These are phyloP conservation scores for Micromesistius poutassou DNA, from an alignment of 2,797 vertebrate genomes.

Conservation along the genomic window DNA sequence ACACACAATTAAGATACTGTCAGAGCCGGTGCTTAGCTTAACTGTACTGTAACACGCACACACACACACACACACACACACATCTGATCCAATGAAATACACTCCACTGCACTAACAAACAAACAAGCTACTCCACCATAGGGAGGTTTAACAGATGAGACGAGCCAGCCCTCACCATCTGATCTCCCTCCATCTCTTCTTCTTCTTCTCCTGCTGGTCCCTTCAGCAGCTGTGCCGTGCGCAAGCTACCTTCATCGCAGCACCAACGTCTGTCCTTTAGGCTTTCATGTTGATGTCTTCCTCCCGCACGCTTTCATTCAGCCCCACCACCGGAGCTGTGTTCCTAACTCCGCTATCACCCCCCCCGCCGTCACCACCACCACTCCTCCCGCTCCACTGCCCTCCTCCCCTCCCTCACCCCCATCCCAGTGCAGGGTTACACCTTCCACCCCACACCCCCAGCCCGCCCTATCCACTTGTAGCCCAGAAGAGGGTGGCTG, in stretches of 20 bases:
- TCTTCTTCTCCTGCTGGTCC: background rate
- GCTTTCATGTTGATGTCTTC: background rate
- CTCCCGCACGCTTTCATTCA: slow-evolving; percentile 5
- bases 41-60: background rate
- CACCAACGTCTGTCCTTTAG: background rate
- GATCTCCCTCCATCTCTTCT: background rate
- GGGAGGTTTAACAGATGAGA: background rate
- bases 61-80: background rate
- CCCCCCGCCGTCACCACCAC: slow-evolving; percentile 39
- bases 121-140: background rate
- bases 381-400: slow-evolving; percentile 23
- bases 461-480: slow-evolving; percentile 17
- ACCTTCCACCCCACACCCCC: slow-evolving; percentile 45
- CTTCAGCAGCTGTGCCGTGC: background rate
- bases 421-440: slow-evolving; percentile 66
- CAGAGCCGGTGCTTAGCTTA: background rate
- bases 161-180: background rate
- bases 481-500: background rate
- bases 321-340: slow-evolving; percentile 39
- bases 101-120: background rate
- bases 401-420: slow-evolving; percentile 59
- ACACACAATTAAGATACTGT: background rate
- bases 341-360: slow-evolving; percentile 49
- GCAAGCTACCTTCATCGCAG: background rate
- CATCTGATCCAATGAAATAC: background rate